Conservation (phyloP, 2,113 vertebrate species). For the Caloenas nicobarica region DNA sequence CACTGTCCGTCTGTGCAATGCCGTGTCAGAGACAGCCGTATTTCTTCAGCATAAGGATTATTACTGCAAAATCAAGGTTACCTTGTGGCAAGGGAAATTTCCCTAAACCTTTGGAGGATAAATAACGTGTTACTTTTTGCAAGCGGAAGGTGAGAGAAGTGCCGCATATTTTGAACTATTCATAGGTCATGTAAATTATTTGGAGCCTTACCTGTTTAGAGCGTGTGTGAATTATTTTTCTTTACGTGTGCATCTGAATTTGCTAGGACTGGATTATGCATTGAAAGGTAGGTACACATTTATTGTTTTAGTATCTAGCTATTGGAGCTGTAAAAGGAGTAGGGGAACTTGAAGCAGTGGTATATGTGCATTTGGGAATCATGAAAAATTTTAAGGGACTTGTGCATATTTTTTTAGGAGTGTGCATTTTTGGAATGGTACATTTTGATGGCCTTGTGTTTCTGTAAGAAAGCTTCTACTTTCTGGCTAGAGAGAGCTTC, state of each 20-base stretch:
- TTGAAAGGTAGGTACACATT: not conserved
- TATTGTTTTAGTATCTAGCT: not conserved
- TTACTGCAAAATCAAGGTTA: not conserved
- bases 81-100: not conserved
- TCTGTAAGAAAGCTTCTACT: not conserved
- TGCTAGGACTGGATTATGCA: not conserved
- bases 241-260: not conserved
- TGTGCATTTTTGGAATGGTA: not conserved
- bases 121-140: not conserved
- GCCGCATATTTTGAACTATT: not conserved
- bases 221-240: not conserved
- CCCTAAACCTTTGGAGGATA: not conserved
- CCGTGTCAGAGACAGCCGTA: accelerated
- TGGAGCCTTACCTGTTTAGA: not conserved
- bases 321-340: not conserved
- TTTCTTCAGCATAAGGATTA: not conserved
- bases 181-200: not conserved
- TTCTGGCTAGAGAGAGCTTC: not conserved
- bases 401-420: not conserved
- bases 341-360: not conserved
- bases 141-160: not conserved
- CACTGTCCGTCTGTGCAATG: accelerated
- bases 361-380: not conserved
- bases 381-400: not conserved
- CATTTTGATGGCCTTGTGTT: not conserved